Conservation (phyloP, 53 echinoderm and acorn worm genomes). For the Pentamera pediparva region DNA sequence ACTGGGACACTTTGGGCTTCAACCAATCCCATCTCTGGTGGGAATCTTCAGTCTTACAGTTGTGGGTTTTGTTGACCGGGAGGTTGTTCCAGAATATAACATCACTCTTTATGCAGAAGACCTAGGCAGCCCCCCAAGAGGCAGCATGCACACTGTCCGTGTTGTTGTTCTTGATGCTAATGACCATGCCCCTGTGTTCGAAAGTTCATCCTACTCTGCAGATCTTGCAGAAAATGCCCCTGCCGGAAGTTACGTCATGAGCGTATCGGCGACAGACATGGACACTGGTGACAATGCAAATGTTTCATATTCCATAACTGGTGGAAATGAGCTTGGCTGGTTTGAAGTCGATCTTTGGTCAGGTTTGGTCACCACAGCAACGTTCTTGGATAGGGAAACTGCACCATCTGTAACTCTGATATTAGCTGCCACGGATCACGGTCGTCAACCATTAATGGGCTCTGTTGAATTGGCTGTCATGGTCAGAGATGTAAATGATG, state of each 20-base stretch:
- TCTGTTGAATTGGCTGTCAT: conserved; percentile 49
- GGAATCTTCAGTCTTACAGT: conserved; percentile 35
- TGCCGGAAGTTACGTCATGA: conserved; percentile 77
- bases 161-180: conserved; percentile 75
- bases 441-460: conserved; percentile 44
- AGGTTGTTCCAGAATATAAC: conserved; percentile 62
- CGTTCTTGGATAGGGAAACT: conserved; percentile 59
- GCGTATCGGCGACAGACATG: conserved; percentile 67
- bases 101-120: conserved; percentile 67
- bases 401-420: conserved; percentile 60
- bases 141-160: conserved; percentile 31
- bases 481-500: conserved; percentile 83
- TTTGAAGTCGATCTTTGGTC: conserved; percentile 64
- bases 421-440: conserved; percentile 76
- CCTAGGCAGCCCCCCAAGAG: conserved; percentile 54
- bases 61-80: conserved; percentile 61
- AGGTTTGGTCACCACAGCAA: conserved; percentile 71
- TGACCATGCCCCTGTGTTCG: conserved; percentile 73
- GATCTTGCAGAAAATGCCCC: conserved; percentile 53
- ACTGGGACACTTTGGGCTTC: conserved; percentile 50
- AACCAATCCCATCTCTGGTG: conserved; percentile 16
- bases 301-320: conserved; percentile 57
- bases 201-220: conserved; percentile 49
- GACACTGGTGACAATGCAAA: conserved; percentile 79
- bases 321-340: conserved; percentile 74